phyloP scores from a whole-genome alignment of 2,888 invertebrate species.

The Ligdia adustata region DNA sequence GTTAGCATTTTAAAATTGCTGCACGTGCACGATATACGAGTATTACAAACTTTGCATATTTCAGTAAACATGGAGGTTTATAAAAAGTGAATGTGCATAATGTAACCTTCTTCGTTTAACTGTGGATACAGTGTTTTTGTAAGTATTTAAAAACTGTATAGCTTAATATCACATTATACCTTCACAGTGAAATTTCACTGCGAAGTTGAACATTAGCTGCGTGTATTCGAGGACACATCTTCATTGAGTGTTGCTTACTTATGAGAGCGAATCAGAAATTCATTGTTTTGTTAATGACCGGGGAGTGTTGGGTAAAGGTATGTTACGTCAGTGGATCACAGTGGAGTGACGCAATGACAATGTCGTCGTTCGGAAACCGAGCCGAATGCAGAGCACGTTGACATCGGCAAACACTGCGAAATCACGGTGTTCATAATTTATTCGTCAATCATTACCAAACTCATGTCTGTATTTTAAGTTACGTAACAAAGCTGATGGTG shows the following conservation, averaged over 20 bases:
- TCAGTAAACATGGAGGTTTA: conserved; percentile 5
- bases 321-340: conserved; percentile 52
- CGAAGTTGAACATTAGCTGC: conserved; percentile 25
- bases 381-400: conserved; percentile 50
- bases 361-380: conserved; percentile 43
- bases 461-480: conserved; percentile 15
- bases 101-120: conserved; percentile 24
- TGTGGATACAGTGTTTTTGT: not conserved
- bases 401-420: conserved; percentile 38
- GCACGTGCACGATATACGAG: too few relatives aligned
- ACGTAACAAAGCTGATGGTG: conserved; percentile 7
- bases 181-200: not conserved
- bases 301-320: conserved; percentile 38
- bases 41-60: conserved; percentile 6
- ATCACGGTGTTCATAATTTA: conserved; percentile 39
- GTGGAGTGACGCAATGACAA: conserved; percentile 55
- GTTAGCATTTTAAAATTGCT: not conserved
- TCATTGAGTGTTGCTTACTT: conserved; percentile 15
- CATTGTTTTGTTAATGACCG: conserved; percentile 35
- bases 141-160: not conserved
- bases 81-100: conserved; percentile 31
- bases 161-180: not conserved
- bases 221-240: conserved; percentile 5
- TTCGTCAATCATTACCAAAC: conserved; percentile 36
- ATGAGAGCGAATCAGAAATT: conserved; percentile 29